Base-by-base conservation (phyloP, 2,888 invertebrate species). In the Crossocerus cetratus region DNA sequence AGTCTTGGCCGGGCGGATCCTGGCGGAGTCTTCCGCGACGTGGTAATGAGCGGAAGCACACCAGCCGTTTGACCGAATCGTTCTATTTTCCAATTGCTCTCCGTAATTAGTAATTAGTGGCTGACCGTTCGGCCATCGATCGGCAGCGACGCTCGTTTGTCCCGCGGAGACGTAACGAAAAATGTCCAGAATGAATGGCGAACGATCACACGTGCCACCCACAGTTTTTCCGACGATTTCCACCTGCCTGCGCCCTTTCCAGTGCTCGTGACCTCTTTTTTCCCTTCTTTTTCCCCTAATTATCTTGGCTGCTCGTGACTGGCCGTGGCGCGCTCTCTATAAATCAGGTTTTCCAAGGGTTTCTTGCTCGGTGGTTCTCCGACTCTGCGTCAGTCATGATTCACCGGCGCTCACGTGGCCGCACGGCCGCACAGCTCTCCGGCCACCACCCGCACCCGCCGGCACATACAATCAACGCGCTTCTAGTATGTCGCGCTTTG, bases 41-140 rank as follows among this genome's bases (percentile, higher is more conserved):
- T 8, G 32, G 60, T 80, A 81, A 81, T 67, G 80, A 80, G 62
- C 80, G 72, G 65, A 72, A 73, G 32, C 32, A 77, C 73, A 71
- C 68, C 65, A 65, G 69, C 69, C 69, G 71, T 71, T 77, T 77
- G 69, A 73, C 74, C 83, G 77, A 78, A 77, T 74, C 77, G 60
- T 72, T 71, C 72, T 61, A 66, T 80, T 80, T 81, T 81, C 79
- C 74, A 32, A 32, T 32, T 81, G 79, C 81, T 76, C 75, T 72
- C 63, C 70, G 70, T 79, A 78, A 81, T 81, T 76, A 75, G 75
- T 81, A 81, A 81, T 81, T 81, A 81, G 79, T 74, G 67, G 54
- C 77, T 64, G 70, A 62, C 66, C 61, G 65, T 65, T 62, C 69
- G 70, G 66, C 68, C 74, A 71, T 69, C 80, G 75, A 80, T 80